phyloP scores from a whole-genome alignment of 2,888 invertebrate genomes.

The Chironomus riparius region DNA sequence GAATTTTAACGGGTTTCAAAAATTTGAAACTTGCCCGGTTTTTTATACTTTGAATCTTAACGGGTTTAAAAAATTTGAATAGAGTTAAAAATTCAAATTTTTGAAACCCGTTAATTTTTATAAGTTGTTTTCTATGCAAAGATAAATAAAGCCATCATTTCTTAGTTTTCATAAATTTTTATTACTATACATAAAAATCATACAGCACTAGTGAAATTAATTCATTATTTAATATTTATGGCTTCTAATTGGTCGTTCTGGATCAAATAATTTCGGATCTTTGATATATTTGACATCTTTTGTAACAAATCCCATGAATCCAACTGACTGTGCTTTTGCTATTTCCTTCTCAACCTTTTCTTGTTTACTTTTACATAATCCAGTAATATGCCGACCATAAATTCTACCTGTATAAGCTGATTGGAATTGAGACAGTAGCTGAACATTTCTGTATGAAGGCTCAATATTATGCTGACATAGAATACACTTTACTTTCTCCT shows the following conservation, averaged over 20 bases:
- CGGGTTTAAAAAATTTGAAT: no score
- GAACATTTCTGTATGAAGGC: slow-evolving; percentile 84
- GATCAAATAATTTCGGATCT: slow-evolving; percentile 87
- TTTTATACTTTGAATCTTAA: no score
- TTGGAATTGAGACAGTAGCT: slow-evolving; percentile 88
- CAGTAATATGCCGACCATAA: slow-evolving; percentile 88
- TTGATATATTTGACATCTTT: slow-evolving; percentile 71
- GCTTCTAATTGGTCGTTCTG: slow-evolving; percentile 69
- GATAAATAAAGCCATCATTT: no score
- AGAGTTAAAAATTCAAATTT: no score
- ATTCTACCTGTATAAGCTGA: slow-evolving; percentile 85
- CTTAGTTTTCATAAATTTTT: no score
- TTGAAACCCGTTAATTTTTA: no score
- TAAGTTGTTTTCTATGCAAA: no score
- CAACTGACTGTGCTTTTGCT: slow-evolving; percentile 62
- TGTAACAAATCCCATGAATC: slow-evolving; percentile 72
- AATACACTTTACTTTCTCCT: slow-evolving; percentile 63
- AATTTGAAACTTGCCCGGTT: no score
- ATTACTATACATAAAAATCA: no score
- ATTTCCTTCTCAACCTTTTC: slow-evolving; percentile 63
- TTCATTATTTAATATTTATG: slow-evolving; percentile 57
- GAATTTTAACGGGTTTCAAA: no score
- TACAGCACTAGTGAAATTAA: not conserved
- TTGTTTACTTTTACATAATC: slow-evolving; percentile 79
- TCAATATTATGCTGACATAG: slow-evolving; percentile 73